Percentiles rank a stretch among this genome's conserved stretches.
phyloP scores from a whole-genome alignment of 2,888 invertebrate species.

The Macaria liturata region DNA sequence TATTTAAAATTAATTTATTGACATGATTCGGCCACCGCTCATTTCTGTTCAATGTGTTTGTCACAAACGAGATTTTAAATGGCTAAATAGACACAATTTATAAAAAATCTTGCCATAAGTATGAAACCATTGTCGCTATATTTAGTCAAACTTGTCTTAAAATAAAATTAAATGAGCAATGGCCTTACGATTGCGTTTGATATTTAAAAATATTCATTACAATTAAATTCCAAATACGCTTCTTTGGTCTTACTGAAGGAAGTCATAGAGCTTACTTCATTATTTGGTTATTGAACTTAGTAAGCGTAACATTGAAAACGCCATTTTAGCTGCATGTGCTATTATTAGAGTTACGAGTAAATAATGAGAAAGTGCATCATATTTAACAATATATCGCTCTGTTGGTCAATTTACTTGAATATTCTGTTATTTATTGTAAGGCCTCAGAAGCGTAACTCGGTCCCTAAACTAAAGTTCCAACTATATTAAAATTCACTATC shows the following conservation, averaged over 20 bases:
- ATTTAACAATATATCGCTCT: too few relatives aligned
- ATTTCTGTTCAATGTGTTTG: conserved; percentile 1
- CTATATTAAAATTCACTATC: conserved; percentile 39
- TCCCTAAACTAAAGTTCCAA: conserved; percentile 23
- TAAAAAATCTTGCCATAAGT: too few relatives aligned
- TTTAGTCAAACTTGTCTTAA: background rate
- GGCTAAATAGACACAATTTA: background rate
- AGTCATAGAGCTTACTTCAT: too few relatives aligned
- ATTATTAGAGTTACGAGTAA: too few relatives aligned
- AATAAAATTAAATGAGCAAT: conserved; percentile 14
- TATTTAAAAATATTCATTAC: conserved; percentile 16
- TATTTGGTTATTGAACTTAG: too few relatives aligned
- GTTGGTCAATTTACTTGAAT: too few relatives aligned
- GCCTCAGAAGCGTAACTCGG: conserved; percentile 13
- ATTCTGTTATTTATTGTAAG: conserved; percentile 2
- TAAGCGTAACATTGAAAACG: too few relatives aligned
- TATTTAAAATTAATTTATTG: conserved; percentile 16
- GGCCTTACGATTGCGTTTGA: conserved; percentile 18
- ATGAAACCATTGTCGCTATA: too few relatives aligned
- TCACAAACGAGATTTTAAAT: background rate
- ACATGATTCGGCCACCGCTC: conserved; percentile 13
- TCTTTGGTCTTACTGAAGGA: conserved; percentile 16
- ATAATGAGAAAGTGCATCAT: too few relatives aligned
- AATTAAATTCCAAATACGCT: conserved; percentile 22
- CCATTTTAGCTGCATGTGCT: too few relatives aligned